Percentiles rank a stretch among this genome's conserved stretches.
Conservation (phyloP, 2,113 vertebrate genomes). For the Echinops telfairi region DNA sequence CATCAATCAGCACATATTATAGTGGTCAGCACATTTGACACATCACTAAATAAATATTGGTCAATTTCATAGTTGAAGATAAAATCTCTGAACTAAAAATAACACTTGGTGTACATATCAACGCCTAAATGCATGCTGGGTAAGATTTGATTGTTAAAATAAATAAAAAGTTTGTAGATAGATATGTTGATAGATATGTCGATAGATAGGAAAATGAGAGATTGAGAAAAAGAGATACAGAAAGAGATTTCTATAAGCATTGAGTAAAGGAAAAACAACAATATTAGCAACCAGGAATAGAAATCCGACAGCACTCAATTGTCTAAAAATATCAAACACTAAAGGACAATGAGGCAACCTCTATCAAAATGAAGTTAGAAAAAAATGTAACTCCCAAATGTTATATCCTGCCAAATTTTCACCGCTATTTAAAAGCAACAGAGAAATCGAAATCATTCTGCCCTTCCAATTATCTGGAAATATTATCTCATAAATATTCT, state of each 20-base stretch:
- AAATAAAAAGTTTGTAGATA: neutral
- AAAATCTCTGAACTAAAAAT: neutral
- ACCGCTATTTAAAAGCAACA: no score
- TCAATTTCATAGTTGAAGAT: constrained; percentile 1
- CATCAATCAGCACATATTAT: neutral
- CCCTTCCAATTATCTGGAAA: neutral
- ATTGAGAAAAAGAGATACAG: neutral
- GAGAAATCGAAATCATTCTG: no score
- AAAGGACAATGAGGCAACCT: no score
- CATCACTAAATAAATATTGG: neutral
- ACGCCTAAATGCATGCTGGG: neutral
- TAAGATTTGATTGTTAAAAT: constrained; percentile 4
- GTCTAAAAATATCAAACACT: no score
- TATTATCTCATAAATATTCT: neutral
- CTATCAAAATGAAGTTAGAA: no score
- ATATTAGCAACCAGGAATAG: no score
- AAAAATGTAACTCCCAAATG: no score
- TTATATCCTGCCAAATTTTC: no score
- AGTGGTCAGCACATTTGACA: neutral
- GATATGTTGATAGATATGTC: neutral
- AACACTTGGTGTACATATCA: neutral
- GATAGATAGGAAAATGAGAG: neutral
- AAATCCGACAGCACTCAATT: no score
- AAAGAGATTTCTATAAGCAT: neutral
- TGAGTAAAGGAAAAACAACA: neutral